Evolutionary conservation across 2,113 vertebrate species (phyloP), one percentile per base, ranked within the genome.

Genomic region (Arvicanthis niloticus): DNA sequence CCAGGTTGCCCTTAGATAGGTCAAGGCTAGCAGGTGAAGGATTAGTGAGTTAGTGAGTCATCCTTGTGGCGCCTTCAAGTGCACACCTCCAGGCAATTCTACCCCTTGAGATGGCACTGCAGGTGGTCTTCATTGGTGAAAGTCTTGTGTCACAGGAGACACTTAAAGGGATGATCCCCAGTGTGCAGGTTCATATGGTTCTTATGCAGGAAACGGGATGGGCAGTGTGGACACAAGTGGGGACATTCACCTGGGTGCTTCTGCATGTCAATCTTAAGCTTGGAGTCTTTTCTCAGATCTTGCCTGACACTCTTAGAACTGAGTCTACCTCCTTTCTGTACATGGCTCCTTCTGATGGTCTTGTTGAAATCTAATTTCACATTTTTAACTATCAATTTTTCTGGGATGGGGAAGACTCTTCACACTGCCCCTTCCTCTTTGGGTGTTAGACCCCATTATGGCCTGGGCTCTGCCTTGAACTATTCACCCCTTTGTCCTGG

Each of bases 151-250:
- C 99, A 99, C 73, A 99, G 99, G 62, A 99, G 99, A 98, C 99
- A 99, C 98, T 99, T 99, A 0, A 99, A 99, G 97, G 99, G 99
- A 40, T 99, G 99, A 0, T 99, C 99, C 0, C 99, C 99, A 0
- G 99, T 99, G 98, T 99, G 99, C 96, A 99, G 99, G 97, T 99
- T 99, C 97, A 99, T 98, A 98, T 99, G 99, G 99, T 99, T 99
- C 98, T 99, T 99, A 98, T 99, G 99, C 97, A 99, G 99, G 97
- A 99, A 99, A 95, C 99, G 99, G 37, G 99, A 99, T 0, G 99
- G 97, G 98, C 99, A 99, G 98, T 99, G 99, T 58, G 99, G 98
- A 97, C 99, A 99, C 0, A 98, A 99, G 97, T 99, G 99, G 2
- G 99, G 99, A 3, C 99, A 99, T 98, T 99, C 99, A 0, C 99